A percentile compares a stretch with the other conserved stretches of the same genome.
Conservation (phyloP, 2,113 vertebrate genomes). For the Setophaga coronata region DNA sequence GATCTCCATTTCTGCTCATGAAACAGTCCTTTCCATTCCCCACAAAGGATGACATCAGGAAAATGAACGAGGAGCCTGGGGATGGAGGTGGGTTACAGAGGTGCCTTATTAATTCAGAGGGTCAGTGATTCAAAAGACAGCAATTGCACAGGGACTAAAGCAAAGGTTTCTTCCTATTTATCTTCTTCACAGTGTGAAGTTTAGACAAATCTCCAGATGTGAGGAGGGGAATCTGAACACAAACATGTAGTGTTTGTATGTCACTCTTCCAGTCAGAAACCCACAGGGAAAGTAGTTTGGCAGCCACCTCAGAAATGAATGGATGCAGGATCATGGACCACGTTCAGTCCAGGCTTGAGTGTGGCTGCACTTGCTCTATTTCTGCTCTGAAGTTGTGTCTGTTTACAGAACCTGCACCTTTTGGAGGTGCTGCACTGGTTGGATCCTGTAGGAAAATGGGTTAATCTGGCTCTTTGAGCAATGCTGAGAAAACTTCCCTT, state of each 20-base stretch:
- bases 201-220: conserved; percentile 7
- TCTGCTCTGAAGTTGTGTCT: not conserved
- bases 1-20: not conserved
- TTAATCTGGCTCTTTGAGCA: not conserved
- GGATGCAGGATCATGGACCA: not conserved
- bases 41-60: not conserved
- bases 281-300: not conserved
- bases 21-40: not conserved
- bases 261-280: not conserved
- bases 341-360: not conserved
- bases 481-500: not conserved
- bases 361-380: not conserved
- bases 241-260: not conserved
- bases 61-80: not conserved
- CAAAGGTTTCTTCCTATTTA: not conserved
- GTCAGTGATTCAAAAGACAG: not conserved
- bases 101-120: not conserved
- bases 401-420: not conserved
- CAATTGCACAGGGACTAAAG: not conserved
- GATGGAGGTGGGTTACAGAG: not conserved
- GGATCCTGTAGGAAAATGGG: not conserved
- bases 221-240: not conserved
- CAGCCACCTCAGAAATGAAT: not conserved
- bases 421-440: not conserved
- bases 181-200: not conserved